Conservation (phyloP, 2,113 vertebrate species). For the Clarias magur region DNA sequence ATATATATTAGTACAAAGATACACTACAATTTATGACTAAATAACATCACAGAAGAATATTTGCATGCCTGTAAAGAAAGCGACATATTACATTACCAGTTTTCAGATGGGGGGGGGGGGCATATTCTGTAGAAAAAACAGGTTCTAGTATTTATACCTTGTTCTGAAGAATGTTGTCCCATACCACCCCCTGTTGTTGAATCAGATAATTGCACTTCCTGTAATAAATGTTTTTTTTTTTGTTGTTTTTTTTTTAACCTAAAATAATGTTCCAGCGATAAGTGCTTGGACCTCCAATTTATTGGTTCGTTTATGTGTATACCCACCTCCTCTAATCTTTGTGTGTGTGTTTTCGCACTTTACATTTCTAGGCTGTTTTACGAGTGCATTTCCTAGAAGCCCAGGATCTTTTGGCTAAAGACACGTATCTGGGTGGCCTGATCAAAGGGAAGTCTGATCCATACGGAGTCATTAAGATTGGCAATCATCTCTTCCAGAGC, state of each 20-base stretch:
- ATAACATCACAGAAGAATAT: too few relatives aligned
- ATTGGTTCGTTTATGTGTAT: neutral
- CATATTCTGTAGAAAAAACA: neutral
- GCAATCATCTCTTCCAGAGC: conserved; percentile 86
- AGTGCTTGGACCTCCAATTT: neutral
- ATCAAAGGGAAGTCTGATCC: conserved; percentile 97
- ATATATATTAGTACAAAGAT: too few relatives aligned
- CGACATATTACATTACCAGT: too few relatives aligned
- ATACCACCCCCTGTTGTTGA: neutral
- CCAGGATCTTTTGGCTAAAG: conserved; percentile 88
- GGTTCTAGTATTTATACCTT: neutral
- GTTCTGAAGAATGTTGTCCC: neutral
- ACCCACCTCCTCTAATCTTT: neutral
- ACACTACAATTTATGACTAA: too few relatives aligned
- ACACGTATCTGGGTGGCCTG: conserved; percentile 86
- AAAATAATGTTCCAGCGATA: neutral
- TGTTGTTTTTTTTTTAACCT: too few relatives aligned
- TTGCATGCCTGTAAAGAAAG: too few relatives aligned
- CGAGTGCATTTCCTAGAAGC: conserved; percentile 94
- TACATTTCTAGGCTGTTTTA: conserved; percentile 78
- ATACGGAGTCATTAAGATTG: conserved; percentile 85
- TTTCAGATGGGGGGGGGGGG: too few relatives aligned
- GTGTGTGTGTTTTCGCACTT: neutral
- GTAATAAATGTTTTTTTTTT: neutral
- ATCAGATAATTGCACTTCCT: neutral